phyloP scores from a whole-genome alignment of 2,113 vertebrate genomes.

The Sturnira hondurensis region DNA sequence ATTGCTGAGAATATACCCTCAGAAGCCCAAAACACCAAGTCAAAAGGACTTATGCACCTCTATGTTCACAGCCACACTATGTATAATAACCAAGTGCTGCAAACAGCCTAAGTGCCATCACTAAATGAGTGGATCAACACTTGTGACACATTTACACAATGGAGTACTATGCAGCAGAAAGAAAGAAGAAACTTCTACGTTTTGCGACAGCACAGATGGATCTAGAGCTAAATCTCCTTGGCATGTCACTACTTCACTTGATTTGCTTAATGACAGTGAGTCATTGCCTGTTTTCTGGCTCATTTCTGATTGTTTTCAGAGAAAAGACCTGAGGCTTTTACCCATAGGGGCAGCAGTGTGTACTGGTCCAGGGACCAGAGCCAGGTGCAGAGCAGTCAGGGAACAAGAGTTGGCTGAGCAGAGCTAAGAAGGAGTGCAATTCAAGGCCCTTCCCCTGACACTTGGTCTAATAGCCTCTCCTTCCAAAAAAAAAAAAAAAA shows the following conservation, averaged over 20 bases:
- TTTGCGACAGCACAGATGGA: no score
- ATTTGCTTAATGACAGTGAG: constrained; percentile 5
- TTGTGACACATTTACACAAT: no score
- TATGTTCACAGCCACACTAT: no score
- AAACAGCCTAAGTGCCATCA: no score
- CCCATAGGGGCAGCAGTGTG: not conserved
- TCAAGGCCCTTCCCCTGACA: no score
- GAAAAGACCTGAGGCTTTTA: not conserved
- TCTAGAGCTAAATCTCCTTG: not conserved
- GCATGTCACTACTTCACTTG: not conserved
- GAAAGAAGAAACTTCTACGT: no score
- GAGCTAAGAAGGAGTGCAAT: not conserved
- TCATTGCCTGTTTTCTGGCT: constrained; percentile 12
- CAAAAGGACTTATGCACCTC: no score
- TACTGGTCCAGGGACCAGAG: accelerated
- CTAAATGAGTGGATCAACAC: no score
- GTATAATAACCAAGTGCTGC: no score
- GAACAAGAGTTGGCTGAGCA: accelerated
- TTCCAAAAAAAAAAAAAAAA: not conserved
- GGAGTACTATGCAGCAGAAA: no score
- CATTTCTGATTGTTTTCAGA: constrained; percentile 6
- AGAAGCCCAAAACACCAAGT: no score
- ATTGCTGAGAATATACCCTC: no score
- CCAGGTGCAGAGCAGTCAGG: not conserved
- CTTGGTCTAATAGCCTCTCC: not conserved